Evolutionary conservation across 1,140 invertebrate genomes (phyloP), one percentile per base, ranked within the genome.

Genomic region (Elymnias hypermnestra): DNA sequence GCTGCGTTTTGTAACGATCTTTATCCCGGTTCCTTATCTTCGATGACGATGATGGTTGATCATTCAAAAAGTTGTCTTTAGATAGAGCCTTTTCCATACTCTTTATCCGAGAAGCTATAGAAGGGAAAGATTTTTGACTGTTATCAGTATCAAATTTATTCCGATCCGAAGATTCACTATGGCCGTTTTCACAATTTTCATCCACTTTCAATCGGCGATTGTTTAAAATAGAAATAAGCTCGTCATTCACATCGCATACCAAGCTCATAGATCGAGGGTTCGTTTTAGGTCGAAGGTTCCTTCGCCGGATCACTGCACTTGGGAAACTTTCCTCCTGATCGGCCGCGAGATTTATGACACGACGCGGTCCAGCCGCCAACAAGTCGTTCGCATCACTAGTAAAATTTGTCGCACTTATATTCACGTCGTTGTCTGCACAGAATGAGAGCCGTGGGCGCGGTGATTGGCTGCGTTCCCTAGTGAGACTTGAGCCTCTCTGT

Each of bases 1-100:
- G 91, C 66, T 92, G 91, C 1, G 91, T 92, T 60, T 88, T 88
- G 63, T 88, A 90, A 13, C 91, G 84, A 44, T 89, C 88, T 28
- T 83, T 84, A 47, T 88, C 84, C 46, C 89, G 83, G 23, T 58
- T 75, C 61, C 87, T 89, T 9, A 69, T 62, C 50, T 63, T 73
- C 3, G 81, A 83, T 23, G 72, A n/a, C n/a, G n/a, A 78, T 18
- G 67, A 74, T 3, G 70, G 61, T 36, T 69, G 65, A 10, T 76
- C 67, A 47, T 53, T 63, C 9, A 64, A 40, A 40, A 67, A 68
- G 35, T 68, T 55, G n/a, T 83, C 81, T 40, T 78, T 79, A 5
- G 62, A 79, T 3, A 87, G 59, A 45, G 82, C 78, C 53, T 79
- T 67, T 54, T 87, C 86, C 86, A 87, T 87, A 38, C 63, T 74